Conservation (phyloP, 2,113 vertebrate species). For the Chaetorhynchus papuensis region DNA sequence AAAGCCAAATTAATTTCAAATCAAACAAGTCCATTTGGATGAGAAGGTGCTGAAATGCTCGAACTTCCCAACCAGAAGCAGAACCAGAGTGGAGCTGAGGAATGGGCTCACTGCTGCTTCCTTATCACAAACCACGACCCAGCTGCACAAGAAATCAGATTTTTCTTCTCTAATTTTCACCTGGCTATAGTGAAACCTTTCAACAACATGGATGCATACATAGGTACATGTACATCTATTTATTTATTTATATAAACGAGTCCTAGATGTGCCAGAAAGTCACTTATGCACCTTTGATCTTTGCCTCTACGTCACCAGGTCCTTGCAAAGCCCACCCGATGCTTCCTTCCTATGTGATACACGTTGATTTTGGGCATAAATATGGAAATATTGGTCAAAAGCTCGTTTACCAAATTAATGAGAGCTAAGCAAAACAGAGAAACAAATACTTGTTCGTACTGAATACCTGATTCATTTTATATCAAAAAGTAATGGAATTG, state of each 20-base stretch:
- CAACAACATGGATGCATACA: fast-evolving
- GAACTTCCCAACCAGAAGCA: not conserved
- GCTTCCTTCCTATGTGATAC: fast-evolving
- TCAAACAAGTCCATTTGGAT: not conserved
- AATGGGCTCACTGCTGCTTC: not conserved
- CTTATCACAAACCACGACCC: not conserved
- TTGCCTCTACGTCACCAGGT: not conserved
- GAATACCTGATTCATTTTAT: not conserved
- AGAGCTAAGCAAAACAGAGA: not conserved
- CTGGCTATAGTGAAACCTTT: not conserved
- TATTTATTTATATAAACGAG: fast-evolving
- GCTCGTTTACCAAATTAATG: not conserved
- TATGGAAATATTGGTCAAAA: not conserved
- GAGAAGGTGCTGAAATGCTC: not conserved
- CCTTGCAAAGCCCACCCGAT: fast-evolving
- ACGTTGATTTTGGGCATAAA: fast-evolving
- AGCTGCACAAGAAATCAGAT: not conserved
- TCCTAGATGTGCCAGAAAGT: not conserved
- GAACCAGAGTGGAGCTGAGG: too few species aligned
- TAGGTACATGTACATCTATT: fast-evolving
- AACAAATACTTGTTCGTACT: not conserved
- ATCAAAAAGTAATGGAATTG: not conserved
- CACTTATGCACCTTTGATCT: not conserved
- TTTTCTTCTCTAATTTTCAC: not conserved
- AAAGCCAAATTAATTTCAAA: not conserved